Evolutionary conservation across 2,888 invertebrate genomes (phyloP).

Genomic region (Cephus runcator): DNA sequence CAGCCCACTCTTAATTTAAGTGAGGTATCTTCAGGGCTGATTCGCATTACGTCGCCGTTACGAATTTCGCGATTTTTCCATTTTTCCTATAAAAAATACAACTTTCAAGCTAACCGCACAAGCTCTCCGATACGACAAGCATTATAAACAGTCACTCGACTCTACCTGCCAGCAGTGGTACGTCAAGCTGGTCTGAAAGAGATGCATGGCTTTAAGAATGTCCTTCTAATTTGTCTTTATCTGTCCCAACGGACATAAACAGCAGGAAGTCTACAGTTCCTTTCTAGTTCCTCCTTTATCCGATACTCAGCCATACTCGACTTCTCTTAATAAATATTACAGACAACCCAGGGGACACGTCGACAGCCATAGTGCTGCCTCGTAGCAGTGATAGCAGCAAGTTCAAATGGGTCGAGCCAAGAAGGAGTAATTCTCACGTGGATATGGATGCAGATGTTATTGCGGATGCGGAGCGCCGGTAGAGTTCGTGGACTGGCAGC

Average conservation of each 20-base stretch:
- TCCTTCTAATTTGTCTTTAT: slow-evolving; percentile 22
- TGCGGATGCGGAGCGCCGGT: not conserved
- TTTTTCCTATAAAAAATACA: not conserved
- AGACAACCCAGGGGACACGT: slow-evolving; percentile 20
- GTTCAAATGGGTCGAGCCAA: not conserved
- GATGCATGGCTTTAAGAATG: not conserved
- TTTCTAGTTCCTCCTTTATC: slow-evolving; percentile 1
- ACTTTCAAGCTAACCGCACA: not conserved
- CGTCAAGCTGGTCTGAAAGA: not conserved
- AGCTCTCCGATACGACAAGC: not conserved
- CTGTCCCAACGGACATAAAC: slow-evolving; percentile 24
- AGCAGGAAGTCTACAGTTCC: slow-evolving; percentile 5
- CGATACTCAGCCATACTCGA: not conserved
- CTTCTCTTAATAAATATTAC: slow-evolving; percentile 18
- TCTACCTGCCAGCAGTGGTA: not conserved
- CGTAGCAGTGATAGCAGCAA: not conserved
- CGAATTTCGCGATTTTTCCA: not conserved
- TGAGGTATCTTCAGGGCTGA: not conserved
- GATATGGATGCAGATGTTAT: not conserved
- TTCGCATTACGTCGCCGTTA: not conserved
- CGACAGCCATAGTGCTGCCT: slow-evolving; percentile 10
- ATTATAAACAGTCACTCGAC: not conserved
- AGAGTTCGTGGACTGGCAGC: slow-evolving; percentile 2
- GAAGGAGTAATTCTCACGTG: not conserved
- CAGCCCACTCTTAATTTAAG: not conserved